phyloP scores from a whole-genome alignment of 2,797 vertebrate genomes.

The Capromys pilorides region DNA sequence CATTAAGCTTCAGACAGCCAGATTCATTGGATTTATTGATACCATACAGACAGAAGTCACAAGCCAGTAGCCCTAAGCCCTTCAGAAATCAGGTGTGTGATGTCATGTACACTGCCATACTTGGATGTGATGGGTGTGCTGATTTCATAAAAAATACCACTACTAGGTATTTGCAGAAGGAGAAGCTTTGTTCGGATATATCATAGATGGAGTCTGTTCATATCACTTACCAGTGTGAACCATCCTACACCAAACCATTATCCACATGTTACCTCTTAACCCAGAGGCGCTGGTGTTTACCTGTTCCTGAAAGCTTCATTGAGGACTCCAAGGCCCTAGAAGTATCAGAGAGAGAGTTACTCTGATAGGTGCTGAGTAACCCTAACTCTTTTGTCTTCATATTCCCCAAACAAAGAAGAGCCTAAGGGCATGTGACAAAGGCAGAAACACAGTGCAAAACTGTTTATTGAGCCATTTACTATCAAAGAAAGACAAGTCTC shows the following conservation, averaged over 20 bases:
- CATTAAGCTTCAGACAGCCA: not conserved
- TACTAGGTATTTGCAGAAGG: not conserved
- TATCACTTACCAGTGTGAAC: not conserved
- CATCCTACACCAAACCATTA: not conserved
- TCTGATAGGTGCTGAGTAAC: not conserved
- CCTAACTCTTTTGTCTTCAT: not conserved
- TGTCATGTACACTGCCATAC: not conserved
- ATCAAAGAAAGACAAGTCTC: not conserved
- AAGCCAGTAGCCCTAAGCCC: not conserved
- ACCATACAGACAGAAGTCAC: not conserved
- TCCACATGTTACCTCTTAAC: not conserved
- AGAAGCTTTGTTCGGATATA: not conserved
- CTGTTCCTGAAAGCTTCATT: not conserved
- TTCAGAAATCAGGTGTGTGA: not conserved
- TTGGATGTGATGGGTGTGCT: not conserved
- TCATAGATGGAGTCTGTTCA: not conserved
- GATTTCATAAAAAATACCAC: not conserved
- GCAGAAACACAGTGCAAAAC: conserved; percentile 13
- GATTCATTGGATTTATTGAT: not conserved
- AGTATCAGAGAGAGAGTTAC: not conserved
- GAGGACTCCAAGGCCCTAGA: not conserved
- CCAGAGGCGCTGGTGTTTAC: not conserved
- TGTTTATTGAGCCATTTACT: not conserved
- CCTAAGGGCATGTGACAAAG: not conserved
- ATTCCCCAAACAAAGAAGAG: not conserved